Base-by-base conservation (phyloP, 2,888 invertebrate species). In the Clivina fossor region DNA sequence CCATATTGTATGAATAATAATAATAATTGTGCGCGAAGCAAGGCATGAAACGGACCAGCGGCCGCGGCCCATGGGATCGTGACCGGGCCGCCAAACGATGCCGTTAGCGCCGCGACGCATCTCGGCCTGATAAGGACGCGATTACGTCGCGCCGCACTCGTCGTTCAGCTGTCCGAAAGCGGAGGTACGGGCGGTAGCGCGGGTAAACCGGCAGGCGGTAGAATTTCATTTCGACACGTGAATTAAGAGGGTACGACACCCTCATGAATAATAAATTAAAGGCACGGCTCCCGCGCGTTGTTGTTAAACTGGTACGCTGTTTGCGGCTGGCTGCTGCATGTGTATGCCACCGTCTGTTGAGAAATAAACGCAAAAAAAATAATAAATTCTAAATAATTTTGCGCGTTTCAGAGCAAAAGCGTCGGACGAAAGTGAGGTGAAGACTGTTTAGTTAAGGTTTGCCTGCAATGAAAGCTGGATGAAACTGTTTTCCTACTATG, bases 11-110 rank as follows among this genome's bases (percentile, higher is more conserved):
- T 28, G 44, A 26, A 28, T 53, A 53, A 53, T 53, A 53, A 53
- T 53, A 44, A 44, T 13, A 33, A 44, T 26, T 44, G 24, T 51
- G 26, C 37, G 11, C 9, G 16, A 7, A n/a, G 33, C 18, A 37
- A 28, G 28, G 19, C 18, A 43, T 18, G 44, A 24, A 44, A 32
- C 11, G 44, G 44, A 16, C 16, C 43, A 44, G 47, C 13, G 20
- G n/a, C n/a, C n/a, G 61, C 53, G 60, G 58, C 61, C 63, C 60
- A 47, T 53, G 61, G 60, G 64, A 62, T 61, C 63, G 63, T 63
- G 64, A 63, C 64, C 60, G 61, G n/a, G 62, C 58, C 51, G 61
- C 56, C 58, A 61, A 65, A 65, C 63, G 62, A 61, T 58, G 58
- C 63, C 62, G 61, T 61, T 59, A 60, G 57, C 53, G 63, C 61